Percentiles rank a stretch among this genome's conserved stretches.
These are phyloP conservation scores for Campopleginae sp. DNA, from an alignment of 2,888 invertebrate genomes.

Conservation along the genomic window DNA sequence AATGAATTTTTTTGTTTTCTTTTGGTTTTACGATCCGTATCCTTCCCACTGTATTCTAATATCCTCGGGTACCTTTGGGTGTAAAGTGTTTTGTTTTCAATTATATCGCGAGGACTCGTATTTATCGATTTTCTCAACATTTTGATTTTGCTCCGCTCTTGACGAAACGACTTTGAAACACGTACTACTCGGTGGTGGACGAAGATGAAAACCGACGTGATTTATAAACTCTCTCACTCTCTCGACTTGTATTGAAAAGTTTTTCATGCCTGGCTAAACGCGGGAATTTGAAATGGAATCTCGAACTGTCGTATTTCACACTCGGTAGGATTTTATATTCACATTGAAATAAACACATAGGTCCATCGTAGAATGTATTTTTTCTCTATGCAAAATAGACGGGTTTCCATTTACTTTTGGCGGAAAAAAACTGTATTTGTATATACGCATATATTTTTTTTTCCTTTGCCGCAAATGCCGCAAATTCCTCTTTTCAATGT, in stretches of 20 bases:
- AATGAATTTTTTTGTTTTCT: slow-evolving; percentile 22
- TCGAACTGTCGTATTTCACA: slow-evolving; percentile 35
- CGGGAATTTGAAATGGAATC: slow-evolving; percentile 42
- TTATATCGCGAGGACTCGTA: slow-evolving; percentile 33
- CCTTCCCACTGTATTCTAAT: slow-evolving; percentile 26
- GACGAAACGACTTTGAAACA: slow-evolving; percentile 32
- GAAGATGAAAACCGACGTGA: slow-evolving; percentile 21
- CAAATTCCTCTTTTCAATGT: slow-evolving; percentile 20
- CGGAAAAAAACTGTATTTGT: slow-evolving; percentile 9
- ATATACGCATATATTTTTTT: background rate
- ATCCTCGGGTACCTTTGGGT: slow-evolving; percentile 35
- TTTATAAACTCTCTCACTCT: slow-evolving; percentile 46
- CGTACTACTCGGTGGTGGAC: background rate
- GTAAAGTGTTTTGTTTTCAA: slow-evolving; percentile 12
- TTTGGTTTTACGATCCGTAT: slow-evolving; percentile 13
- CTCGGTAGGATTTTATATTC: slow-evolving; percentile 31
- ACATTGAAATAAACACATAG: slow-evolving; percentile 2
- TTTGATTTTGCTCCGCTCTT: slow-evolving; percentile 41
- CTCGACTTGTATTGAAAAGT: slow-evolving; percentile 65
- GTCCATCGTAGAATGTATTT: slow-evolving; percentile 4
- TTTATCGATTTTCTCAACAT: slow-evolving; percentile 33
- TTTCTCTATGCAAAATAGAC: background rate
- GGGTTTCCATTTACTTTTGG: slow-evolving; percentile 24
- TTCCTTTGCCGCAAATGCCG: background rate
- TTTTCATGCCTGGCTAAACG: slow-evolving; percentile 69